Evolutionary conservation across 2,888 invertebrate species (phyloP), one percentile per base, ranked within the genome.

Genomic region (Latheticus oryzae): DNA sequence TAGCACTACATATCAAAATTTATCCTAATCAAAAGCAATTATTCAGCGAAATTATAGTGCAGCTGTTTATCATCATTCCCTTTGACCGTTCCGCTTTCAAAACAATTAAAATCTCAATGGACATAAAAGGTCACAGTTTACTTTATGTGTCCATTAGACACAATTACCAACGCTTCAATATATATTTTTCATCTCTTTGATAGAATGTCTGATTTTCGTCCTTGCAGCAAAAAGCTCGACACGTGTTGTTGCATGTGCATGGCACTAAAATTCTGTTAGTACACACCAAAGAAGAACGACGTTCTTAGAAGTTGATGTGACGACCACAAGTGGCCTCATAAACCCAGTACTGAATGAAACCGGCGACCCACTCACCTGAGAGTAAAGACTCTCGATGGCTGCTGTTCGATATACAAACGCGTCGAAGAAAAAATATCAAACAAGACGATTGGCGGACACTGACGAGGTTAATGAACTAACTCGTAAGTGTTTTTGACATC

Each of bases 261-360:
- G n/a, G n/a, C n/a, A n/a, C n/a, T n/a, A n/a, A n/a, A n/a, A n/a
- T n/a, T n/a, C n/a, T n/a, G n/a, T n/a, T n/a, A n/a, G n/a, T n/a
- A n/a, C n/a, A n/a, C n/a, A n/a, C n/a, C n/a, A n/a, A n/a, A n/a
- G n/a, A n/a, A n/a, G n/a, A n/a, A n/a, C n/a, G n/a, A n/a, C n/a
- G n/a, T n/a, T n/a, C n/a, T n/a, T n/a, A n/a, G n/a, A n/a, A n/a
- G n/a, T n/a, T n/a, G n/a, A n/a, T n/a, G 12, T 23, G 23, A 12
- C 28, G 32, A 33, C 19, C 23, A 5, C 7, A 8, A 9, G 26
- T 37, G 48, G 30, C 48, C 38, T 37, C 48, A 55, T 48, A 55
- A 55, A 55, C 55, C 55, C 55, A 43, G 55, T 55, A 47, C 23
- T 55, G 47, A 55, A 55, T 55, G 55, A 55, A 55, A 43, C 43